Percentiles rank a stretch among this genome's conserved stretches.
phyloP scores from a whole-genome alignment of 2,888 invertebrate genomes.

The Cephus rjabovi region DNA sequence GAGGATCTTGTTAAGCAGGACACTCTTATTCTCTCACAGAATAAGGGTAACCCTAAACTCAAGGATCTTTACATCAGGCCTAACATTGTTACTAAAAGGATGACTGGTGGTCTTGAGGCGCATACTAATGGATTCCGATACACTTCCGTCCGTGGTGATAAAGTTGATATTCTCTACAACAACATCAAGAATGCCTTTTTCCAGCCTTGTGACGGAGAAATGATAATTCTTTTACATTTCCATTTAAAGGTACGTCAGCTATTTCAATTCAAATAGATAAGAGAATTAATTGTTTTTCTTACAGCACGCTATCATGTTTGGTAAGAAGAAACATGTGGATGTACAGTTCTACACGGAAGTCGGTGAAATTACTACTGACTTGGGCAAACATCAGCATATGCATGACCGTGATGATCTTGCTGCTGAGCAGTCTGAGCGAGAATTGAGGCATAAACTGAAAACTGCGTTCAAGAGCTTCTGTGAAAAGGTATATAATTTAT shows the following conservation, averaged over 20 bases:
- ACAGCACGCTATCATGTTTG: conserved; percentile 98
- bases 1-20: conserved; percentile 99
- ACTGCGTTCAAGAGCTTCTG: conserved; percentile 98
- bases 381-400: conserved; percentile 99
- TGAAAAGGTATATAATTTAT: conserved; percentile 78
- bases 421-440: conserved; percentile 98
- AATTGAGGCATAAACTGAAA: conserved; percentile 95
- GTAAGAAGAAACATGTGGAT: conserved; percentile 98
- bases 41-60: conserved; percentile 97
- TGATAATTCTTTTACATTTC: conserved; percentile 99
- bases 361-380: conserved; percentile 98
- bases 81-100: conserved; percentile 97
- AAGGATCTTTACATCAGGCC: conserved; percentile 98
- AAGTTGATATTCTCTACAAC: conserved; percentile 98
- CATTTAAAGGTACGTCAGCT: conserved; percentile 82
- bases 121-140: conserved; percentile 97
- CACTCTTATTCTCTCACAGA: conserved; percentile 90
- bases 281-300: conserved; percentile 28
- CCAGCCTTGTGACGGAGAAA: conserved; percentile 99
- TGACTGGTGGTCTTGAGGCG: conserved; percentile 90
- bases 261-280: neutral
- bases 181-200: conserved; percentile 99
- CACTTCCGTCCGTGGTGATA: conserved; percentile 98
- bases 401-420: conserved; percentile 99
- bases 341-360: conserved; percentile 99